A percentile compares a stretch with the other conserved stretches of the same genome.
Evolutionary conservation across 2,113 vertebrate genomes (phyloP).

Genomic region (Sinocyclocheilus anophthalmus): DNA sequence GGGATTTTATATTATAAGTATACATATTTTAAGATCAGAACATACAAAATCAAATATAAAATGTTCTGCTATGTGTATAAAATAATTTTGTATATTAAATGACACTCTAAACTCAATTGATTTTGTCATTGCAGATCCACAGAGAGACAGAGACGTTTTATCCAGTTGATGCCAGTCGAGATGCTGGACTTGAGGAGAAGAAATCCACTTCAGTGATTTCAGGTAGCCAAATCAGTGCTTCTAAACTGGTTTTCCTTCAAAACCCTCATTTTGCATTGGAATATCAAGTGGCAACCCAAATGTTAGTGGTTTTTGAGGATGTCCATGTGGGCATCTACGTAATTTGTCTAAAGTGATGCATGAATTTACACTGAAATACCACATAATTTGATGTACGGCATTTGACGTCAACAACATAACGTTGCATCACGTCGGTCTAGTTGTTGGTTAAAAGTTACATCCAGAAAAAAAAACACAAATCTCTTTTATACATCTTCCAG

Average conservation of each 20-base stretch:
- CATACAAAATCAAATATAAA: not conserved
- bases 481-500: conserved; percentile 21
- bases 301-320: not conserved
- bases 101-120: not conserved
- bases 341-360: not conserved
- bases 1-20: not conserved
- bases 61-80: not conserved
- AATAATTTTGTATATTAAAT: not conserved
- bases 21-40: not conserved
- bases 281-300: not conserved
- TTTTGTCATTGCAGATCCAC: conserved; percentile 64
- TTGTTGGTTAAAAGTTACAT: not conserved
- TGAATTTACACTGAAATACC: not conserved
- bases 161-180: conserved; percentile 49
- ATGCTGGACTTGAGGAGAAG: conserved; percentile 40
- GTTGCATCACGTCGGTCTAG: not conserved
- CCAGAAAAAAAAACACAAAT: not conserved
- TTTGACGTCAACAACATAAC: not conserved
- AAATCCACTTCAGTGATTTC: conserved; percentile 16
- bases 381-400: not conserved
- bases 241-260: not conserved
- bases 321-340: not conserved
- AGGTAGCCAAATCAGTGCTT: not conserved
- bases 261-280: conserved; percentile 1
- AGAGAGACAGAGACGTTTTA: conserved; percentile 63